Percentiles rank a stretch among this genome's conserved stretches.
phyloP scores from a whole-genome alignment of 2,888 invertebrate genomes.

The Drosophila quasianomalipes region DNA sequence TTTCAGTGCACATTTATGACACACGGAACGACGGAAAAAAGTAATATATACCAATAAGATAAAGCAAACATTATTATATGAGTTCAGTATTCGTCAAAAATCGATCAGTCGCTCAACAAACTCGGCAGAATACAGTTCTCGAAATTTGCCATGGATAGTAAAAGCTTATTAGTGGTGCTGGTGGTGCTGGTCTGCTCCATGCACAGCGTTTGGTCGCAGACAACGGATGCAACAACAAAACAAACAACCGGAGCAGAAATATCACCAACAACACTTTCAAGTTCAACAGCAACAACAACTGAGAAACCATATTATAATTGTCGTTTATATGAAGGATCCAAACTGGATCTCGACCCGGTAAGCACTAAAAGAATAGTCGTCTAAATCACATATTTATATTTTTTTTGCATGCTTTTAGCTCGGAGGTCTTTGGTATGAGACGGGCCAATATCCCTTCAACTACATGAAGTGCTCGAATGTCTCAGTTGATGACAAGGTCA shows the following conservation, averaged over 20 bases:
- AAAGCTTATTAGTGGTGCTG: conserved; percentile 13
- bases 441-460: conserved; percentile 11
- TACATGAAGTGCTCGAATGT: conserved; percentile 4
- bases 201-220: conserved; percentile 15
- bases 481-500: background rate
- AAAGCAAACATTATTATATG: conserved; percentile 20
- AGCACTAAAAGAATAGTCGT: conserved; percentile 3
- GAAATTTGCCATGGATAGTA: conserved; percentile 11
- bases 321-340: background rate
- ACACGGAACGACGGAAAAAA: background rate
- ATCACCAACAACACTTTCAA: background rate
- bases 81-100: background rate
- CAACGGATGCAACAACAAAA: background rate
- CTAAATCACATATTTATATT: background rate
- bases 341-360: conserved; percentile 28
- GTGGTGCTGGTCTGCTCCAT: conserved; percentile 24
- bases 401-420: conserved; percentile 12
- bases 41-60: conserved; percentile 2
- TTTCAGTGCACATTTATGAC: conserved; percentile 2
- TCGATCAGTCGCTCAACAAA: conserved; percentile 26
- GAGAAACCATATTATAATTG: background rate
- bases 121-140: background rate
- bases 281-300: background rate
- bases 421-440: conserved; percentile 42
- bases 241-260: background rate